These are phyloP conservation scores for Lingula anatina DNA, from an alignment of 2,888 invertebrate genomes.

Conservation along the genomic window DNA sequence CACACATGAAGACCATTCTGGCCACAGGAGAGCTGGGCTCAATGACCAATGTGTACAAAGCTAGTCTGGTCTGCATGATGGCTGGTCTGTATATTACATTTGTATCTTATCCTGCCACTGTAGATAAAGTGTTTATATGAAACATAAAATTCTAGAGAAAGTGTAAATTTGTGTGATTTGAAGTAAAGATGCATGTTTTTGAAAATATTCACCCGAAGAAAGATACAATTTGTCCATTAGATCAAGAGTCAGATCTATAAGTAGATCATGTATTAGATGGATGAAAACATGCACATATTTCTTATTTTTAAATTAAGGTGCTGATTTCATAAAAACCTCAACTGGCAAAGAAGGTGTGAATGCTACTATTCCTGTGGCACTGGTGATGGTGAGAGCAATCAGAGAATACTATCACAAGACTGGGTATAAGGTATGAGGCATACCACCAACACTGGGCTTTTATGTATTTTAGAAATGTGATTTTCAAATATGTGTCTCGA, in stretches of 20 bases:
- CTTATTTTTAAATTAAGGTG: conserved; percentile 60
- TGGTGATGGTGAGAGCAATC: conserved; percentile 93
- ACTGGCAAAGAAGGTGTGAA: conserved; percentile 93
- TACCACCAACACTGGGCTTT: too few species aligned
- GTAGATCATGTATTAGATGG: too few species aligned
- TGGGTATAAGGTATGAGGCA: conserved; percentile 55
- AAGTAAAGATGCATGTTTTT: too few species aligned
- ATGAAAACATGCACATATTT: too few species aligned
- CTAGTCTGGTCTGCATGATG: conserved; percentile 74
- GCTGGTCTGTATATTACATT: conserved; percentile 57
- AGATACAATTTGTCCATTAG: too few species aligned
- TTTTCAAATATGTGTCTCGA: too few species aligned
- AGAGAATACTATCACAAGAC: conserved; percentile 66
- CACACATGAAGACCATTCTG: conserved; percentile 86
- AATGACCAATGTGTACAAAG: conserved; percentile 78
- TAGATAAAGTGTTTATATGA: too few species aligned
- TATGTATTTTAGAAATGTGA: too few species aligned
- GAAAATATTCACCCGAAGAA: too few species aligned
- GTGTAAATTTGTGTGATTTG: too few species aligned
- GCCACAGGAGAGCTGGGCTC: conserved; percentile 87
- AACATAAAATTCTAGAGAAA: too few species aligned
- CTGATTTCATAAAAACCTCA: conserved; percentile 97
- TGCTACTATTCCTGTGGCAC: conserved; percentile 84
- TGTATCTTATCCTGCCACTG: not conserved
- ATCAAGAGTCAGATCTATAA: too few species aligned